These are phyloP conservation scores for Drosophila testacea DNA, from an alignment of 2,888 invertebrate species.

Conservation along the genomic window DNA sequence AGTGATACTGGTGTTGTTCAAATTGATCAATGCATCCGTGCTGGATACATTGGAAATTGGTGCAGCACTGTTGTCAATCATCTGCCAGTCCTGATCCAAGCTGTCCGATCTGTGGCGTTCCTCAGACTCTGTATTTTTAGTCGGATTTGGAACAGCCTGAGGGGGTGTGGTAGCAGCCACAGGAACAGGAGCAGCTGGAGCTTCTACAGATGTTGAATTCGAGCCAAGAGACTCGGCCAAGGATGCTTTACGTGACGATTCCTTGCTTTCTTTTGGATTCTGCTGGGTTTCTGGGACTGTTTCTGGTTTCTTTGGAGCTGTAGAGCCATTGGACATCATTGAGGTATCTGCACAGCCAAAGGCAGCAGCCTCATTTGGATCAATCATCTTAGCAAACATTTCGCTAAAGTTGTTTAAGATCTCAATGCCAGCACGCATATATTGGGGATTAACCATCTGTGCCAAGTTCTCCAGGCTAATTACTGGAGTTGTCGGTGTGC, in stretches of 20 bases:
- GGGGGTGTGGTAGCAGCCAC: slow-evolving; percentile 13
- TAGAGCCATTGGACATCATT: slow-evolving; percentile 27
- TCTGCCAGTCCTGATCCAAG: slow-evolving; percentile 81
- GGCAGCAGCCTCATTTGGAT: slow-evolving; percentile 72
- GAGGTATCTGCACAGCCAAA: slow-evolving; percentile 45
- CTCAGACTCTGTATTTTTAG: slow-evolving; percentile 13
- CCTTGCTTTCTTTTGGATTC: slow-evolving; percentile 2
- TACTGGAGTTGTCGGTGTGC: slow-evolving; percentile 58
- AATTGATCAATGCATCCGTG: slow-evolving; percentile 57
- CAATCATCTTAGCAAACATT: slow-evolving; percentile 84
- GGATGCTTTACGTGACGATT: background rate
- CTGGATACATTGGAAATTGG: slow-evolving; percentile 34
- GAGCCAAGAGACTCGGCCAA: background rate
- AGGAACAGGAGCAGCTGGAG: slow-evolving; percentile 9
- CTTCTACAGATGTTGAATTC: background rate
- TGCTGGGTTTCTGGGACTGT: slow-evolving; percentile 16
- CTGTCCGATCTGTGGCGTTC: slow-evolving; percentile 64
- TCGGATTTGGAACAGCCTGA: slow-evolving; percentile 15
- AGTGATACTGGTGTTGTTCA: slow-evolving; percentile 41
- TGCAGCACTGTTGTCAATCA: slow-evolving; percentile 72
- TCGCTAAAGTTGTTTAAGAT: slow-evolving; percentile 84
- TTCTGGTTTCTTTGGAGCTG: slow-evolving; percentile 26
- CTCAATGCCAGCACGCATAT: slow-evolving; percentile 83
- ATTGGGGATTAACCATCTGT: slow-evolving; percentile 80
- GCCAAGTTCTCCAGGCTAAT: slow-evolving; percentile 69